These are phyloP conservation scores for Drosophila kambysellisi DNA, from an alignment of 2,888 invertebrate species.

Conservation along the genomic window DNA sequence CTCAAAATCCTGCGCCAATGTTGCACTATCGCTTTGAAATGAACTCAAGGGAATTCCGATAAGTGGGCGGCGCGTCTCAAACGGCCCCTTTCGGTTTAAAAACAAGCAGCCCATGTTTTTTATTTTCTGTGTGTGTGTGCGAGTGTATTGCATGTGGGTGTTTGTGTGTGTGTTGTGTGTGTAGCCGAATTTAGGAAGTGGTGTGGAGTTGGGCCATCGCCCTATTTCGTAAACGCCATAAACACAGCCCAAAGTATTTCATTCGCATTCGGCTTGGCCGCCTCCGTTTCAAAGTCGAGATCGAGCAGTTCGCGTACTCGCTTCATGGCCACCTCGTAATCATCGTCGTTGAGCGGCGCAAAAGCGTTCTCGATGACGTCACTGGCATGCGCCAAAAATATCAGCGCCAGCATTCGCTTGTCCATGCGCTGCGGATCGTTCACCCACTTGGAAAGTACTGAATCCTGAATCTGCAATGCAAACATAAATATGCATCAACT, in stretches of 20 bases:
- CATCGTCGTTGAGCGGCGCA: constrained; percentile 97
- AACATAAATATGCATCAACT: neutral
- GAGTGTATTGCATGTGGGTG: constrained; percentile 21
- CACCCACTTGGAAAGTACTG: constrained; percentile 97
- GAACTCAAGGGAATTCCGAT: constrained; percentile 45
- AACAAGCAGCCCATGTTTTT: constrained; percentile 49
- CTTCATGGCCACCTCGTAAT: constrained; percentile 99
- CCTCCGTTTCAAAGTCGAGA: constrained; percentile 98
- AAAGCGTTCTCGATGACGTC: constrained; percentile 99
- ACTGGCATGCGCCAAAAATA: constrained; percentile 98
- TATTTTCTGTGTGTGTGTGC: constrained; percentile 20
- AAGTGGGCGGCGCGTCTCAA: constrained; percentile 14
- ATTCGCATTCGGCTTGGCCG: constrained; percentile 94
- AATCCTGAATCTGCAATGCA: constrained; percentile 94
- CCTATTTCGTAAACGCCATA: constrained; percentile 98
- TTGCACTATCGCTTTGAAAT: constrained; percentile 22
- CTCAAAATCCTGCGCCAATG: constrained; percentile 19
- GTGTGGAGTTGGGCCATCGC: constrained; percentile 20
- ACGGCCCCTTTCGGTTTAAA: constrained; percentile 26
- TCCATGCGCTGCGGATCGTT: constrained; percentile 99
- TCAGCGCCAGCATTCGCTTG: constrained; percentile 95
- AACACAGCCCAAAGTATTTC: constrained; percentile 99
- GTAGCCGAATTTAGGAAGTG: constrained; percentile 18
- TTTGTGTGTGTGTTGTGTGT: constrained; percentile 10
- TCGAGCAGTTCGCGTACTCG: constrained; percentile 98